Base-by-base conservation (phyloP, 35 echinoderm and acorn worm species). In the Nesometra sesokonis region DNA sequence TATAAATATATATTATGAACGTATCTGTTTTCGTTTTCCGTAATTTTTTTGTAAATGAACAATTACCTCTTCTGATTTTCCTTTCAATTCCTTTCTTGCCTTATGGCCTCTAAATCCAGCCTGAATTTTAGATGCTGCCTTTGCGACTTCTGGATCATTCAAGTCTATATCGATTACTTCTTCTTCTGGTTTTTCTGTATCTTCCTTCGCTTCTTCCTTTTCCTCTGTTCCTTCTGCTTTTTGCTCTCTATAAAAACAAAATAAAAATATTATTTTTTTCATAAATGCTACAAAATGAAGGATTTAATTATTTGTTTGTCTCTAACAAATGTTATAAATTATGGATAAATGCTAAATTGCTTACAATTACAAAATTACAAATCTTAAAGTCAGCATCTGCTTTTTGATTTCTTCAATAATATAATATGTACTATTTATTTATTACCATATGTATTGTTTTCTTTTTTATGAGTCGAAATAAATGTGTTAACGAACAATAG, bases 121-220 rank as follows among this genome's bases (percentile, higher is more conserved):
- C 84, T 97, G 94, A 36, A 97, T 97, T 85, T 97, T 97, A 3
- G 85, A 52, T 47, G 94, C 94, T 11, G 94, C 94, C 34, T 78
- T 82, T 80, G 90, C 84, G 23, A 97, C 94, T 38, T 97, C 94
- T 19, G 94, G 94, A 79, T 97, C 94, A 57, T 79, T 87, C 31
- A 83, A 37, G 81, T 83, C 81, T 36, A 83, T 83, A 27, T 83
- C 81, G n/a, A 83, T 83, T 82, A 32, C 77, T 91, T 37, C 37
- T 91, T 46, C 30, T 91, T 46, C 30, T 89, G 81, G 1, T 39
- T 36, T 83, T 17, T 83, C 35, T 13, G 34, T 37, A 5, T 30
- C 81, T 67, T 67, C 52, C 33, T 67, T 78, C 30, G 30, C 43
- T 88, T 79, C 36, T 79, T 79, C 88, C 57, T 57, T 38, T 83